These are phyloP conservation scores for Megaleporinus macrocephalus DNA, from an alignment of 2,113 vertebrate genomes.

Conservation along the genomic window DNA sequence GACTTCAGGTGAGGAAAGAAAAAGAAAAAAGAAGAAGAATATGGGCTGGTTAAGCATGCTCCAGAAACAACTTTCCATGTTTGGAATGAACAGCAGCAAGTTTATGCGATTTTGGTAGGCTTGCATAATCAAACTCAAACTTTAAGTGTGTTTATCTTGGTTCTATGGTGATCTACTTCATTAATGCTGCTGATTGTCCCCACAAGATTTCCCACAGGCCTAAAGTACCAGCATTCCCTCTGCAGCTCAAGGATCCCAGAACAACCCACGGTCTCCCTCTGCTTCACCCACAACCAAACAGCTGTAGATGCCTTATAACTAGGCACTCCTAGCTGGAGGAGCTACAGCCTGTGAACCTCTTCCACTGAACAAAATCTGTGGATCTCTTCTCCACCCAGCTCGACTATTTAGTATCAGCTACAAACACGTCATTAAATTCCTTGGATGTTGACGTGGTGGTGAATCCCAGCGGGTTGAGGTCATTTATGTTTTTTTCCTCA, in stretches of 20 bases:
- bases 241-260: background rate
- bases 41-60: background rate
- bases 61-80: background rate
- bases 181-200: slow-evolving; percentile 26
- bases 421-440: slow-evolving; percentile 30
- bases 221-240: slow-evolving; percentile 10
- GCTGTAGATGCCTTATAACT: background rate
- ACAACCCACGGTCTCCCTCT: background rate
- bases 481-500: slow-evolving; percentile 32
- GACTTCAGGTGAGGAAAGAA: no score
- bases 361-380: background rate
- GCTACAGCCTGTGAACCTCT: background rate
- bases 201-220: slow-evolving; percentile 19
- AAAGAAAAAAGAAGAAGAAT: no score
- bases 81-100: background rate
- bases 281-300: slow-evolving; percentile 14
- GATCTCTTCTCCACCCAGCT: background rate
- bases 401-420: background rate
- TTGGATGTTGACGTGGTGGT: slow-evolving; percentile 1
- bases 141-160: slow-evolving; percentile 17
- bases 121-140: background rate
- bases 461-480: slow-evolving; percentile 7
- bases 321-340: background rate
- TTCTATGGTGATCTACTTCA: background rate
- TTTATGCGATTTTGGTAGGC: background rate